Evolutionary conservation across 2,888 invertebrate genomes (phyloP), one percentile per base, ranked within the genome.

Genomic region (Metacarcinus magister): DNA sequence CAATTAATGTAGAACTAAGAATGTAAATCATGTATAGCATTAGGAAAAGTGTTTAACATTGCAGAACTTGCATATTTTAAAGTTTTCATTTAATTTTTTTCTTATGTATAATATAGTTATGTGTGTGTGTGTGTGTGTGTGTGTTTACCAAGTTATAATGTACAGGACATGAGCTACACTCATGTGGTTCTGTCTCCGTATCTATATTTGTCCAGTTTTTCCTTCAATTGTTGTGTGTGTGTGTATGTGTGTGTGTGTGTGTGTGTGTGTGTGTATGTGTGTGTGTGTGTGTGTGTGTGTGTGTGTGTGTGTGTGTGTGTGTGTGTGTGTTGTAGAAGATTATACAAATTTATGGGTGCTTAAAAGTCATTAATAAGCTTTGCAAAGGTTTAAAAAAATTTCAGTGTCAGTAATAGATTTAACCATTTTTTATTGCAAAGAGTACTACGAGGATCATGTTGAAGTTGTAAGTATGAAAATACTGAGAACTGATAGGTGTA

Each of bases 221-320:
- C 39, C 39, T 39, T 39, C 39, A 39, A 39, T 39, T 39, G 39
- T 2, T 39, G 39, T 39, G 39, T 39, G 39, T 39, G 67, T 67
- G 23, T 67, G 67, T 67, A 10, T 67, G 67, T 67, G 67, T 67
- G 67, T 67, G 67, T 67, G 67, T 67, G 23, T 67, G 67, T 67
- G 67, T 67, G 67, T 67, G 19, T 67, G 67, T 67, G 67, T 67
- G 19, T 67, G 54, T 54, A 2, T 67, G 67, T 67, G 67, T 67
- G 19, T 67, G 67, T 23, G 23, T 67, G 5, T 54, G 67, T 67
- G 67, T 67, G 67, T 67, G 67, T 67, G 67, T 67, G 67, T 67
- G 67, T 67, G 82, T 87, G 13, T 87, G 82, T 87, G 32, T 87
- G 82, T 87, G 82, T 87, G 82, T 87, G 13, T 87, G 82, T 87